These are phyloP conservation scores for Bugulina stolonifera DNA, from an alignment of 2,888 invertebrate species.

Conservation along the genomic window DNA sequence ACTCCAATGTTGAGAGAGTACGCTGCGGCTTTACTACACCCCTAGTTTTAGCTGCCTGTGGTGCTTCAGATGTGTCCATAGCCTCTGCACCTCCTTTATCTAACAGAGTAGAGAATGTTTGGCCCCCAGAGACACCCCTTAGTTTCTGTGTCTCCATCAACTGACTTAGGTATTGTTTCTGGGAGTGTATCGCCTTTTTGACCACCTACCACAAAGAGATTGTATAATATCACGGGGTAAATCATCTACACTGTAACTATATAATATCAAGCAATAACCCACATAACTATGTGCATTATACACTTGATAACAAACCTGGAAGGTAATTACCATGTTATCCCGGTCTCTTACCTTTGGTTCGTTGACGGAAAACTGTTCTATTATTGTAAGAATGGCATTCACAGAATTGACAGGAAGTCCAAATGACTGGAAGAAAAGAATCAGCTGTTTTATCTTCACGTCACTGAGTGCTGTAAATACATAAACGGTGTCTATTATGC, in stretches of 20 bases:
- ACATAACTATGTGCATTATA: too few relatives aligned
- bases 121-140: neutral
- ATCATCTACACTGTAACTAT: neutral
- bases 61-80: neutral
- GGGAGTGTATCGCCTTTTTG: neutral
- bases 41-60: neutral
- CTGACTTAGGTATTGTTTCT: constrained; percentile 14
- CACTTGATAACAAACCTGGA: too few relatives aligned
- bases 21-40: neutral
- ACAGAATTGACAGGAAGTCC: constrained; percentile 77
- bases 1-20: constrained; percentile 8
- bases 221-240: neutral
- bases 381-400: constrained; percentile 65
- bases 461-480: constrained; percentile 65
- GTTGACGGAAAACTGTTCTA: constrained; percentile 61
- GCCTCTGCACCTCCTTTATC: neutral
- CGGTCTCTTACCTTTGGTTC: neutral
- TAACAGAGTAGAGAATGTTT: neutral
- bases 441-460: constrained; percentile 78
- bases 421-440: constrained; percentile 89
- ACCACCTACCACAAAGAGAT: neutral
- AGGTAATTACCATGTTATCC: too few relatives aligned
- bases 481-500: too few relatives aligned
- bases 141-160: neutral
- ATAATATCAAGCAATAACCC: too few relatives aligned